Evolutionary conservation across 2,797 vertebrate genomes (phyloP), one percentile per base, ranked within the genome.

Genomic region (Prunella strophiata): DNA sequence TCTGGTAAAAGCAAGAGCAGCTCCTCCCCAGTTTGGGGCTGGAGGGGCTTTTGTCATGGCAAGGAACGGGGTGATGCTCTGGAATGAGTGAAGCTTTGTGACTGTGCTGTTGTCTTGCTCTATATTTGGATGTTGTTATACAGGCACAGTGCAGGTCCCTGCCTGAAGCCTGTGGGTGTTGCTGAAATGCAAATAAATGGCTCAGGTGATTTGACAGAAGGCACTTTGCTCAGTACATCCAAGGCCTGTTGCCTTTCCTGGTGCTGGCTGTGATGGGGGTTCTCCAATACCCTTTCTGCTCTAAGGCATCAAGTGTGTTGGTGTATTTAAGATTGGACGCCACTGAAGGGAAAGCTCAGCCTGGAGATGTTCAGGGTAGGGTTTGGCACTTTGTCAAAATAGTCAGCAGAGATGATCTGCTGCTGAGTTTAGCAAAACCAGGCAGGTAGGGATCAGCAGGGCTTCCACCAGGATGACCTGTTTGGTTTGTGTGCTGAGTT

Each of bases 131-230:
- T 82, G 61, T 4, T 65, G 76, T 36, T 52, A 65, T 7, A 42
- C 26, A 42, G 1, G 21, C 59, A 11, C 58, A 62, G 76, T 2
- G 66, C 73, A 42, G 88, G 70, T 52, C 67, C n/a, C 81, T 43
- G 88, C 61, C 91, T 45, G 51, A 48, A 81, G 63, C 52, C 70
- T 32, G 80, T 74, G 86, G 78, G 84, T 91, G 84, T 52, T 93
- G 89, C 63, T 83, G 90, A 92, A 96, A 92, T 65, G 13, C 59
- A 85, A 57, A 92, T 83, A 92, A 92, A 73, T 27, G 81, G 36
- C 52, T 73, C 0, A 0, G 38, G 87, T 32, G 78, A 66, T 55
- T 16, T 5, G 3, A 42, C 19, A 2, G 5, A 22, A 81, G 84
- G 51, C 8, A 21, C 73, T 88, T n/a, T 29, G 71, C 89, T 29